Percentiles rank a stretch among this genome's conserved stretches.
Evolutionary conservation across 2,113 vertebrate genomes (phyloP).

Genomic region (Orycteropus afer): DNA sequence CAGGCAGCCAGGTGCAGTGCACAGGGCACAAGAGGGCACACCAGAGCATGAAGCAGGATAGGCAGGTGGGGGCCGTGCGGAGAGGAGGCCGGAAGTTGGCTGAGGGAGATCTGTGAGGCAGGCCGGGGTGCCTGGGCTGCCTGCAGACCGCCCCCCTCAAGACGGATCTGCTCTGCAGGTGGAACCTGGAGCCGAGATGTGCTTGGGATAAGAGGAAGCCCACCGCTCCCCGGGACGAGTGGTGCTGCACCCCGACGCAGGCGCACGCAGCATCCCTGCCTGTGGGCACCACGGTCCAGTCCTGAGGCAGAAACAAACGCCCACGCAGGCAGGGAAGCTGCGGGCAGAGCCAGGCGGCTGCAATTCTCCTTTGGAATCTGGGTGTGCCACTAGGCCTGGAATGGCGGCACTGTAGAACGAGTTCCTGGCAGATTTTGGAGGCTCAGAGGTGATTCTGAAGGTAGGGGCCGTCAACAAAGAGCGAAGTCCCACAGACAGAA

Average conservation of each 20-base stretch:
- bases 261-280: neutral
- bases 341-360: neutral
- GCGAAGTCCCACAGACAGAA: neutral
- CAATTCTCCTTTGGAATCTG: slow-evolving; percentile 29
- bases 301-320: neutral
- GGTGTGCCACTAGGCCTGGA: slow-evolving; percentile 32
- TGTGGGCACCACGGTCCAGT: neutral
- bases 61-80: neutral
- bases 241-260: neutral
- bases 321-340: neutral
- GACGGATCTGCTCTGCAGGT: neutral
- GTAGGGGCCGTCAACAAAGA: neutral
- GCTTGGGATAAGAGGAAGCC: neutral
- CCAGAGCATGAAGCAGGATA: neutral
- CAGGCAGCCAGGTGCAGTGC: neutral
- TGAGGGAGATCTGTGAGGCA: neutral
- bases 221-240: neutral
- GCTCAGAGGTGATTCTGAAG: neutral
- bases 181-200: neutral
- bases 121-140: neutral
- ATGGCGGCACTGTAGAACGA: neutral
- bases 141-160: neutral
- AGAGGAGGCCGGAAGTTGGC: neutral
- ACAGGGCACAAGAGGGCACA: neutral
- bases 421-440: slow-evolving; percentile 30